Conservation (phyloP, 2,797 vertebrate genomes). For the Lacerta agilis region DNA sequence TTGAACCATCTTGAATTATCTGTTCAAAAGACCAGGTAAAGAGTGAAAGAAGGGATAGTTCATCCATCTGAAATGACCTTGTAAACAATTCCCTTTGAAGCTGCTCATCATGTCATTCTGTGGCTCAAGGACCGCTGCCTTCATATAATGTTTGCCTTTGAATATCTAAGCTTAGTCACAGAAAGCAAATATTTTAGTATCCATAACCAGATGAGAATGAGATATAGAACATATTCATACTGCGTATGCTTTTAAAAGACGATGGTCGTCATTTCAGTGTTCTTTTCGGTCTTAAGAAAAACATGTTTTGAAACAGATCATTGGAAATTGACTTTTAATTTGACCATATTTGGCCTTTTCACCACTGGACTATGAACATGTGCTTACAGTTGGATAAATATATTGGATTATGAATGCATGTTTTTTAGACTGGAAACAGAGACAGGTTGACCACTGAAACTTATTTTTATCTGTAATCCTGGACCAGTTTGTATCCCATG, state of each 20-base stretch:
- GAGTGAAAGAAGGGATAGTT: background rate
- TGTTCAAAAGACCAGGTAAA: background rate
- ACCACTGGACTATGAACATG: background rate
- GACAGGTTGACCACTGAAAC: background rate
- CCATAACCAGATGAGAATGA: background rate
- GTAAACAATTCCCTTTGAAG: constrained; percentile 12
- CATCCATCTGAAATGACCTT: constrained; percentile 1
- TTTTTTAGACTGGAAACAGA: background rate
- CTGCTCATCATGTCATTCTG: constrained; percentile 3
- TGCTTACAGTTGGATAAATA: background rate
- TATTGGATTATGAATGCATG: background rate
- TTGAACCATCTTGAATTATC: background rate
- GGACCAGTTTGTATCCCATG: background rate
- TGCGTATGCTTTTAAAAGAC: background rate
- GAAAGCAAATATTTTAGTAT: constrained; percentile 39
- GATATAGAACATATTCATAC: background rate
- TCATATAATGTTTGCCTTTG: constrained; percentile 21
- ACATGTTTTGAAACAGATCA: constrained; percentile 16
- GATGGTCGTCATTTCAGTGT: background rate
- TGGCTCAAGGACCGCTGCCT: constrained; percentile 2
- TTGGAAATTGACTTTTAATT: background rate
- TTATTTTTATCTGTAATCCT: background rate
- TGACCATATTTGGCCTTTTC: background rate
- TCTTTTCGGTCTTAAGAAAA: background rate
- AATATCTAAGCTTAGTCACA: constrained; percentile 8